Evolutionary conservation across 1,140 invertebrate species (phyloP).

Genomic region (Camponotus vicinus): DNA sequence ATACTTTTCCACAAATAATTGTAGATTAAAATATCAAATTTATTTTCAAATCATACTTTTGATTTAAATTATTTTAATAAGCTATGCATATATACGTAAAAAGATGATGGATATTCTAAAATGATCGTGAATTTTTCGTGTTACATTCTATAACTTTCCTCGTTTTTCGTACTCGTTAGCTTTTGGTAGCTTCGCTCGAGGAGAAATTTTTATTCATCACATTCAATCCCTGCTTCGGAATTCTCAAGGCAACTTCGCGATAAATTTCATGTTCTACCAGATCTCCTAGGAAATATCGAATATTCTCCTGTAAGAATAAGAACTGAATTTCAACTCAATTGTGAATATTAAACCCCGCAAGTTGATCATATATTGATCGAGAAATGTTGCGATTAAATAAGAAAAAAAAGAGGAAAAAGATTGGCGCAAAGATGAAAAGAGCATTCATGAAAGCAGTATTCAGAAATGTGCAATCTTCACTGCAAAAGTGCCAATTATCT

Average conservation of each 20-base stretch:
- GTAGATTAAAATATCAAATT: background rate
- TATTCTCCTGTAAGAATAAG: background rate
- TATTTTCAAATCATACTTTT: background rate
- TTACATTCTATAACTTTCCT: background rate
- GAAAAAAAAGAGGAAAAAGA: background rate
- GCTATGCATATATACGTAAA: background rate
- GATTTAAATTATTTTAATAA: background rate
- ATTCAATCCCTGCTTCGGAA: background rate
- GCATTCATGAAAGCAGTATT: background rate
- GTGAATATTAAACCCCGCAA: background rate
- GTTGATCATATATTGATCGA: background rate
- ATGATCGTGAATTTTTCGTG: background rate
- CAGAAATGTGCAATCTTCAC: background rate
- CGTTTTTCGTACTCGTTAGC: background rate
- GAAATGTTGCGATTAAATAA: background rate
- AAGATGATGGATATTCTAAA: background rate
- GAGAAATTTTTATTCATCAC: constrained; percentile 8
- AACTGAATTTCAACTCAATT: background rate
- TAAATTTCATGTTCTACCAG: background rate
- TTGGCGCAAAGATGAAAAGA: background rate
- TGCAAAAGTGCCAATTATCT: constrained; percentile 53
- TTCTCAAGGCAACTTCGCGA: background rate
- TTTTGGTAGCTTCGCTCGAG: background rate
- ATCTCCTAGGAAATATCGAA: background rate
- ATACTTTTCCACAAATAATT: background rate